These are phyloP conservation scores for Phortica magna DNA, from an alignment of 2,888 invertebrate genomes.

Conservation along the genomic window DNA sequence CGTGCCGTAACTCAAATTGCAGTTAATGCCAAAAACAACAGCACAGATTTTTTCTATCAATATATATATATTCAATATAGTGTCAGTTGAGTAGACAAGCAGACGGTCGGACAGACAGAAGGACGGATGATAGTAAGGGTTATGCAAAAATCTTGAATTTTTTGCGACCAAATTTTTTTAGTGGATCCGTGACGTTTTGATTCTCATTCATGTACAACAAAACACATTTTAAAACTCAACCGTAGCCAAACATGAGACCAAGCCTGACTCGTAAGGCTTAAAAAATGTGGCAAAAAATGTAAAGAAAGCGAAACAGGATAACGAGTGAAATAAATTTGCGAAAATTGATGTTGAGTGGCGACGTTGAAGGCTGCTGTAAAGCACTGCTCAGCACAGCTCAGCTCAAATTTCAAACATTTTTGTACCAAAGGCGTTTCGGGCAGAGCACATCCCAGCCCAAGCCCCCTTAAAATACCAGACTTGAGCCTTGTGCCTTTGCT, in stretches of 20 bases:
- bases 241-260: constrained; percentile 5
- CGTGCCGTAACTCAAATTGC: not conserved
- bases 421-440: not conserved
- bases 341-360: constrained; percentile 8
- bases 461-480: not conserved
- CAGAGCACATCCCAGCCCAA: not conserved
- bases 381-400: not conserved
- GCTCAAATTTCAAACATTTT: constrained; percentile 22
- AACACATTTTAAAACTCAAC: not conserved
- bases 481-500: not conserved
- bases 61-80: too few relatives aligned
- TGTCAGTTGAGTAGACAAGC: not conserved
- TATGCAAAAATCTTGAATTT: too few relatives aligned
- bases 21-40: not conserved
- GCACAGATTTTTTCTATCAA: too few relatives aligned
- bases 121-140: too few relatives aligned
- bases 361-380: not conserved
- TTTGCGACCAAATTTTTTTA: too few relatives aligned
- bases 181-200: too few relatives aligned
- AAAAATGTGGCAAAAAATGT: not conserved
- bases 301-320: constrained; percentile 1
- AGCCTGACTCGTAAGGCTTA: too few relatives aligned
- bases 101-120: not conserved
- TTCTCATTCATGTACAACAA: too few relatives aligned
- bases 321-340: constrained; percentile 22